phyloP scores from a whole-genome alignment of 1,140 invertebrate species.

The Zaprionus tsacasi region DNA sequence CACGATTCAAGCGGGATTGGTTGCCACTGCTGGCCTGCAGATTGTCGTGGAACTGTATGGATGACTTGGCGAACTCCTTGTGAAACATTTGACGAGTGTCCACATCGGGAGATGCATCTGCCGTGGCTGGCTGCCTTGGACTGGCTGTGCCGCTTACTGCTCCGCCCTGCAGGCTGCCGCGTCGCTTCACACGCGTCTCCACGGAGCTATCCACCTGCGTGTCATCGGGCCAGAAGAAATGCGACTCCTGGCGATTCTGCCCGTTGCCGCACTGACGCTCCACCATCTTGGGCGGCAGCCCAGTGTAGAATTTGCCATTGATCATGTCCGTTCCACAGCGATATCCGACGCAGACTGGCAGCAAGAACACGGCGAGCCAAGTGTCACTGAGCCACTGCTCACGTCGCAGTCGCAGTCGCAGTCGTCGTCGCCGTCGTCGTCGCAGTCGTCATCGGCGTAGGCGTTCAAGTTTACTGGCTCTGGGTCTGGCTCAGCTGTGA shows the following conservation, averaged over 20 bases:
- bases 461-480: conserved; percentile 51
- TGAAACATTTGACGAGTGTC: conserved; percentile 72
- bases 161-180: conserved; percentile 57
- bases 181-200: conserved; percentile 62
- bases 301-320: conserved; percentile 81
- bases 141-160: conserved; percentile 2
- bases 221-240: conserved; percentile 81
- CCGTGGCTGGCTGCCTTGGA: conserved; percentile 11
- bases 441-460: conserved; percentile 51
- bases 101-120: conserved; percentile 41
- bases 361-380: conserved; percentile 53
- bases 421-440: not conserved
- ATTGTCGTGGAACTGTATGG: conserved; percentile 80
- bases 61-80: conserved; percentile 80
- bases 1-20: conserved; percentile 16
- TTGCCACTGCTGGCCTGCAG: conserved; percentile 48
- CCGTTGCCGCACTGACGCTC: conserved; percentile 52
- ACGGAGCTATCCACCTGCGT: conserved; percentile 61
- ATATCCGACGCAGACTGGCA: conserved; percentile 56
- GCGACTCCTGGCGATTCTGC: conserved; percentile 72
- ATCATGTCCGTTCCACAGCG: conserved; percentile 62
- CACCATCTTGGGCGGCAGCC: conserved; percentile 79
- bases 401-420: not conserved
- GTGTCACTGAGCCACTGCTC: conserved; percentile 15
- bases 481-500: conserved; percentile 5